phyloP scores from a whole-genome alignment of 2,113 vertebrate species.

The Sinocyclocheilus maitianheensis region DNA sequence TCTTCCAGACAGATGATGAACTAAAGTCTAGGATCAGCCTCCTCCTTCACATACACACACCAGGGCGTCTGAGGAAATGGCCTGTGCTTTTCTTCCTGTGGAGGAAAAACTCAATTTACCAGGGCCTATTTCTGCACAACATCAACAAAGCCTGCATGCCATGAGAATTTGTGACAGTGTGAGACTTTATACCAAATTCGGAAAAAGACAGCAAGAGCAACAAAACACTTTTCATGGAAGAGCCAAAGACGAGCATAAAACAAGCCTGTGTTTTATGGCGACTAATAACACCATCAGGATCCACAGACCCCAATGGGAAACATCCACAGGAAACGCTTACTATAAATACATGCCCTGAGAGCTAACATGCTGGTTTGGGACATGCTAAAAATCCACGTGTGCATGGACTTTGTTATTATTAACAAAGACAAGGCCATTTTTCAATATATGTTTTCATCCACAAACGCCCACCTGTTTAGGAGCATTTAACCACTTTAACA shows the following conservation, averaged over 20 bases:
- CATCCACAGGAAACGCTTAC: slow-evolving; percentile 52
- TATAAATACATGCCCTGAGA: slow-evolving; percentile 55
- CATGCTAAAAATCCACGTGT: slow-evolving; percentile 39
- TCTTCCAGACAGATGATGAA: slow-evolving; percentile 13
- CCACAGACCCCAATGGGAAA: slow-evolving; percentile 29
- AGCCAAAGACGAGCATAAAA: neutral
- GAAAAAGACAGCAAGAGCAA: neutral
- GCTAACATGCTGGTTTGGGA: slow-evolving; percentile 52
- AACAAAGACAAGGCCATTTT: slow-evolving; percentile 39
- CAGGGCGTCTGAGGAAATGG: slow-evolving; percentile 54
- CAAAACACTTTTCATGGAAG: slow-evolving; percentile 7
- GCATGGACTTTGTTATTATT: slow-evolving; percentile 41
- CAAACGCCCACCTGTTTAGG: slow-evolving; percentile 9
- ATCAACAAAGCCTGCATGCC: slow-evolving; percentile 47
- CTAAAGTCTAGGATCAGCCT: neutral
- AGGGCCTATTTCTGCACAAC: slow-evolving; percentile 51
- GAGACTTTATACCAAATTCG: slow-evolving; percentile 7
- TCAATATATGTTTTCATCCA: slow-evolving; percentile 6
- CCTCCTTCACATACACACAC: slow-evolving; percentile 42
- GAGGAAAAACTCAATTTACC: slow-evolving; percentile 55
- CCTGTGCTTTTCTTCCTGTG: slow-evolving; percentile 56
- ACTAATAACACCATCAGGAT: slow-evolving; percentile 46
- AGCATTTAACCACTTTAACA: neutral
- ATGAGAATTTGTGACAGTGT: neutral
- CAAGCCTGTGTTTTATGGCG: slow-evolving; percentile 13